A percentile compares a stretch with the other conserved stretches of the same genome.
Evolutionary conservation across 2,797 vertebrate species (phyloP).

Genomic region (Manis pentadactyla): DNA sequence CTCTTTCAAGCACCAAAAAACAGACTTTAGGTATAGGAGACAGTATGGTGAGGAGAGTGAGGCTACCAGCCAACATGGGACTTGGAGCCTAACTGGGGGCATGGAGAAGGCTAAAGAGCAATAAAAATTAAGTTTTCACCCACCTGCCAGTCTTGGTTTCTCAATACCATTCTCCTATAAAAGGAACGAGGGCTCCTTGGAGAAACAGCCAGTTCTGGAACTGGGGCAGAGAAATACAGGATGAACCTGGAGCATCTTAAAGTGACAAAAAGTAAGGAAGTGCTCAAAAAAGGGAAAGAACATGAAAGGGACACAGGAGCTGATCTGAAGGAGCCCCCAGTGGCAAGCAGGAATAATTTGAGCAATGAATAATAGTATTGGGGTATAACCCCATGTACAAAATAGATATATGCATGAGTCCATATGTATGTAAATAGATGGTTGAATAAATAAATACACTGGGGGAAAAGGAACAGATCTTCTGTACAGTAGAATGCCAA

Average conservation of each 20-base stretch:
- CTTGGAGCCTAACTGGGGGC: neutral
- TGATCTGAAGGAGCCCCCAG: neutral
- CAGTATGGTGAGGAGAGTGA: neutral
- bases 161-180: neutral
- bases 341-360: neutral
- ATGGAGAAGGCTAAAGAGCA: neutral
- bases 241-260: neutral
- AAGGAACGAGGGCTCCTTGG: neutral
- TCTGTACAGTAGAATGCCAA: neutral
- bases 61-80: neutral
- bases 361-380: neutral
- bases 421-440: neutral
- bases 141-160: neutral
- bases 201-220: neutral
- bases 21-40: neutral
- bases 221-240: neutral
- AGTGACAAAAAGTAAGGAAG: neutral
- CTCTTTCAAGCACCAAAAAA: neutral
- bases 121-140: neutral
- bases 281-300: neutral
- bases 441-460: neutral
- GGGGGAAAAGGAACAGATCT: neutral
- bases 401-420: neutral
- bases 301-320: neutral
- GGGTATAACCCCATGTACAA: neutral